A percentile compares a stretch with the other conserved stretches of the same genome.
These are phyloP conservation scores for Trimorus sp. DNA, from an alignment of 2,888 invertebrate species.

Conservation along the genomic window DNA sequence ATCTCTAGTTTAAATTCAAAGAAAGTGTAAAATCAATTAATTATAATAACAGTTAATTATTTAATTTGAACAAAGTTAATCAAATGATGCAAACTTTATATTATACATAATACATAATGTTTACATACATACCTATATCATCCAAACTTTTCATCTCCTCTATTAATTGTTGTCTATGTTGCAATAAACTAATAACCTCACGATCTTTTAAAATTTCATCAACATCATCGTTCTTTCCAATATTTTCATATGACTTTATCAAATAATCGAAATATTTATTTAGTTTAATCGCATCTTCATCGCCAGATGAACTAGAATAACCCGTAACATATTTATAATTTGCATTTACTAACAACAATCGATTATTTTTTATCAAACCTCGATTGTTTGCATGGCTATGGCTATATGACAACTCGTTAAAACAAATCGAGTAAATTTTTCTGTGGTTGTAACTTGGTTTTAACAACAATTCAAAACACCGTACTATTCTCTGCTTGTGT, in stretches of 20 bases:
- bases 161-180: conserved; percentile 83
- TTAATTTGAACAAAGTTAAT: no score
- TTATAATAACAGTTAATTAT: no score
- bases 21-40: no score
- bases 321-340: conserved; percentile 10
- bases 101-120: background rate
- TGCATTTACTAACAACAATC: background rate
- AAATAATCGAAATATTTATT: conserved; percentile 32
- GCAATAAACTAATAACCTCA: conserved; percentile 79
- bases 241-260: background rate
- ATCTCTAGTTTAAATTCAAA: no score
- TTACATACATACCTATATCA: conserved; percentile 83
- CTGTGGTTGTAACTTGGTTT: background rate
- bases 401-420: background rate
- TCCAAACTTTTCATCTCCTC: conserved; percentile 85
- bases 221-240: background rate
- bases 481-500: no score
- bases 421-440: conserved; percentile 3
- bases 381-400: no score
- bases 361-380: no score
- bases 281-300: conserved; percentile 1
- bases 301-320: conserved; percentile 1
- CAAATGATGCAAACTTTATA: no score
- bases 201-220: conserved; percentile 45
- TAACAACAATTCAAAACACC: background rate